A percentile compares a stretch with the other conserved stretches of the same genome.
These are phyloP conservation scores for Rosalia funebris DNA, from an alignment of 2,888 invertebrate genomes.

Conservation along the genomic window DNA sequence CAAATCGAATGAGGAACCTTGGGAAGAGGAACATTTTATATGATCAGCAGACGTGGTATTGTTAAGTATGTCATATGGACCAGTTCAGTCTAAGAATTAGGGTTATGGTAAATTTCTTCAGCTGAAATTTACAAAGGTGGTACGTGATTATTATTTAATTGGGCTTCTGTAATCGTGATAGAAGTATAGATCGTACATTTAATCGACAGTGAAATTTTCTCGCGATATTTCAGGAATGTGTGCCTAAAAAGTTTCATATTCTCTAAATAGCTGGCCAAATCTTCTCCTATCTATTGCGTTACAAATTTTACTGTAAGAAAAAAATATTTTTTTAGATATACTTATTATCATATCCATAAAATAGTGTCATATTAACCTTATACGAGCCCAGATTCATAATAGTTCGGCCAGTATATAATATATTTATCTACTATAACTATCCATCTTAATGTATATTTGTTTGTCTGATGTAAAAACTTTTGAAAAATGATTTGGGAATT, in stretches of 20 bases:
- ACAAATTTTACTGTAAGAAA: no score
- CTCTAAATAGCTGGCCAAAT: no score
- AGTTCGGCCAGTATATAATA: no score
- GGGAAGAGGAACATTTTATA: conserved; percentile 62
- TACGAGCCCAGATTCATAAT: no score
- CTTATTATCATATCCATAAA: no score
- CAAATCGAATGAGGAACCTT: conserved; percentile 60
- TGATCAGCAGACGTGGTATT: conserved; percentile 48
- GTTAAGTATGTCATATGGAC: conserved; percentile 64
- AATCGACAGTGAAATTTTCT: conserved; percentile 58
- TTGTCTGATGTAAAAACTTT: no score
- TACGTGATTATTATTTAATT: conserved; percentile 45
- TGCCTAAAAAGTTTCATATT: neutral
- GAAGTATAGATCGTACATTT: conserved; percentile 41
- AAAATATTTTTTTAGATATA: no score
- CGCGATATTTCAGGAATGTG: conserved; percentile 14
- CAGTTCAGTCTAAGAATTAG: conserved; percentile 61
- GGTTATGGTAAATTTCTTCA: conserved; percentile 53
- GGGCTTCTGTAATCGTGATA: conserved; percentile 47
- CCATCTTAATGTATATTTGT: no score
- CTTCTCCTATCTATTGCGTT: no score
- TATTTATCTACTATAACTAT: no score
- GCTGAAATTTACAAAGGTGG: conserved; percentile 38
- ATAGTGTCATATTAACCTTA: no score
- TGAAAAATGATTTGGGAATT: no score